These are phyloP conservation scores for Chydorus sphaericus DNA, from an alignment of 2,888 invertebrate genomes.

Conservation along the genomic window DNA sequence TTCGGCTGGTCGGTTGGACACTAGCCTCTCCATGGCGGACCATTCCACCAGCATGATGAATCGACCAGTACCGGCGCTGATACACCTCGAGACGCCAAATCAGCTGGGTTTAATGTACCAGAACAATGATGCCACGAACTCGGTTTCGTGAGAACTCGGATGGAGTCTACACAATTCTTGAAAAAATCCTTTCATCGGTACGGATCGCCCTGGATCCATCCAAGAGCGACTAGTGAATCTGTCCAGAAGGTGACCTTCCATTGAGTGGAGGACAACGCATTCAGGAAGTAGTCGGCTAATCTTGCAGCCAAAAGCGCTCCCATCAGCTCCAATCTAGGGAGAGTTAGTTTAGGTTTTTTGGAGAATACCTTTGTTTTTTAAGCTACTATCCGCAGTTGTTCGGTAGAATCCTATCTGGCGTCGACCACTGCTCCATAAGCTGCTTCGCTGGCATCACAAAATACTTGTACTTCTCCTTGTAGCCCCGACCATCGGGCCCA, in stretches of 20 bases:
- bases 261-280: slow-evolving; percentile 7
- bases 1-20: neutral
- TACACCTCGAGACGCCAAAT: slow-evolving; percentile 16
- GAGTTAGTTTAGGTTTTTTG: slow-evolving; percentile 15
- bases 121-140: slow-evolving; percentile 15
- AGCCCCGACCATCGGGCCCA: neutral
- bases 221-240: slow-evolving; percentile 16
- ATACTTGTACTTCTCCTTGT: slow-evolving; percentile 10
- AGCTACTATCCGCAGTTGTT: too few species aligned
- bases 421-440: slow-evolving; percentile 15
- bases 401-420: neutral
- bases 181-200: slow-evolving; percentile 17
- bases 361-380: slow-evolving; percentile 17
- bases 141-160: slow-evolving; percentile 7
- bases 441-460: slow-evolving; percentile 13
- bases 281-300: slow-evolving; percentile 14
- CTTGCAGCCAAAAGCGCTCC: slow-evolving; percentile 16
- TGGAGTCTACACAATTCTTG: slow-evolving; percentile 16
- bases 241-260: slow-evolving; percentile 15
- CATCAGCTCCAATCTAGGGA: slow-evolving; percentile 17
- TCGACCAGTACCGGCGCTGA: slow-evolving; percentile 2
- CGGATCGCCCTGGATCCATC: slow-evolving; percentile 17
- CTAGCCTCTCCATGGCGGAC: slow-evolving; percentile 1
- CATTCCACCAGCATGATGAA: slow-evolving; percentile 14
- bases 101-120: slow-evolving; percentile 17